phyloP scores from a whole-genome alignment of 2,888 invertebrate genomes.

The Octonoba sinensis region DNA sequence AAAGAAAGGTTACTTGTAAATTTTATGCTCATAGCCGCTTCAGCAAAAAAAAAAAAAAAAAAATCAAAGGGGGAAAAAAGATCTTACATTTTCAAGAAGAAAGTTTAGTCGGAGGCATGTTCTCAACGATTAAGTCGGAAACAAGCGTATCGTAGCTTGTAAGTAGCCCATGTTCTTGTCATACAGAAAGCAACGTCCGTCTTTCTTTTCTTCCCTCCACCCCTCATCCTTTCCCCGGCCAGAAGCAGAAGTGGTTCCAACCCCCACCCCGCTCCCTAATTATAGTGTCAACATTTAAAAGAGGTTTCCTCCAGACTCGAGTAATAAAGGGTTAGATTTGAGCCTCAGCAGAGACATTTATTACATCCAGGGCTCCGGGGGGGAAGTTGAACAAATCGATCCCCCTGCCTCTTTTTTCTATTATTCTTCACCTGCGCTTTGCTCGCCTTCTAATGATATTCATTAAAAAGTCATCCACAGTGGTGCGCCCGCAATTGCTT shows the following conservation, averaged over 20 bases:
- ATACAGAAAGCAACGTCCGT: conserved; percentile 17
- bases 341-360: conserved; percentile 44
- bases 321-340: conserved; percentile 46
- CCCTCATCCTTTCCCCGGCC: background rate
- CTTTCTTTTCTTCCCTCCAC: background rate
- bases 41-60: too few relatives aligned
- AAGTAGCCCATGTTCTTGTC: conserved; percentile 41
- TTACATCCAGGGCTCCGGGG: conserved; percentile 11
- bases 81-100: too few relatives aligned
- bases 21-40: too few relatives aligned
- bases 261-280: conserved; percentile 33
- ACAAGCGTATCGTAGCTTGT: conserved; percentile 34
- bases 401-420: background rate
- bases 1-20: too few relatives aligned
- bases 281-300: conserved; percentile 64
- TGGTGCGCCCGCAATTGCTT: conserved; percentile 30
- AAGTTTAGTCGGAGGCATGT: background rate
- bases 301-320: conserved; percentile 5
- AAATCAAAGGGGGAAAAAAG: too few relatives aligned
- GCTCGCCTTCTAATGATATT: conserved; percentile 43
- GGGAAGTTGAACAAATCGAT: too few relatives aligned
- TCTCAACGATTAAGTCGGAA: conserved; percentile 29
- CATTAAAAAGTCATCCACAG: conserved; percentile 62
- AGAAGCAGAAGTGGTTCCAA: conserved; percentile 10
- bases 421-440: conserved; percentile 27